These are phyloP conservation scores for Hemichromis elongatus DNA, from an alignment of 2,113 vertebrate genomes.

Conservation along the genomic window DNA sequence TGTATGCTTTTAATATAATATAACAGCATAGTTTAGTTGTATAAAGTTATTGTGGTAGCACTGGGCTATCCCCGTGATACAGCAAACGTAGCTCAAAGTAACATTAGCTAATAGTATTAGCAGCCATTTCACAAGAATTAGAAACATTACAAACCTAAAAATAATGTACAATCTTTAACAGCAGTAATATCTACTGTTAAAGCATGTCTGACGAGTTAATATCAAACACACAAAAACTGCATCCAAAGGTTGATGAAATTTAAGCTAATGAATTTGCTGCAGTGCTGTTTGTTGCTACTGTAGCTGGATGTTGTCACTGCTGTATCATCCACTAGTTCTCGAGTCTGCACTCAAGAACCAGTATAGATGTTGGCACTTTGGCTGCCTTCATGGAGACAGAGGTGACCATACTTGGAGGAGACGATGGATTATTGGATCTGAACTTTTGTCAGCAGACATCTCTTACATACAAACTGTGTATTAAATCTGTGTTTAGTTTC, in stretches of 20 bases:
- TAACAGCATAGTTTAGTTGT: too few species aligned
- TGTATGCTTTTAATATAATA: too few species aligned
- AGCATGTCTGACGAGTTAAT: background rate
- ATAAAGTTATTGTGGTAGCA: too few species aligned
- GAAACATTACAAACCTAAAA: background rate
- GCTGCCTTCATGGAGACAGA: background rate
- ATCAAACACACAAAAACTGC: background rate
- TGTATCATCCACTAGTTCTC: background rate
- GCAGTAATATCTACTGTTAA: background rate
- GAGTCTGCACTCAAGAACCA: rapidly evolving
- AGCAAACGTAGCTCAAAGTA: too few species aligned
- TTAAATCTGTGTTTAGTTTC: background rate
- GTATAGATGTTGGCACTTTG: background rate
- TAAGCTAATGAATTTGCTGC: background rate
- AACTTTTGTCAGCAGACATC: too few species aligned
- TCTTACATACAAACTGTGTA: background rate
- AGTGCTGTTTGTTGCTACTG: background rate
- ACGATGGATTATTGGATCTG: background rate
- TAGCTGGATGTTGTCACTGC: background rate
- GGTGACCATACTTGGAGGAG: background rate
- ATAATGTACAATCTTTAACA: background rate
- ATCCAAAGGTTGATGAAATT: background rate
- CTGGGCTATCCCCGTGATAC: too few species aligned
- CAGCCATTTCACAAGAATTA: background rate
- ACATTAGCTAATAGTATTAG: background rate